Evolutionary conservation across 92 coral and sea anemone species (phyloP), one percentile per base, ranked within the genome.

Genomic region (Zoanthus solanderi): DNA sequence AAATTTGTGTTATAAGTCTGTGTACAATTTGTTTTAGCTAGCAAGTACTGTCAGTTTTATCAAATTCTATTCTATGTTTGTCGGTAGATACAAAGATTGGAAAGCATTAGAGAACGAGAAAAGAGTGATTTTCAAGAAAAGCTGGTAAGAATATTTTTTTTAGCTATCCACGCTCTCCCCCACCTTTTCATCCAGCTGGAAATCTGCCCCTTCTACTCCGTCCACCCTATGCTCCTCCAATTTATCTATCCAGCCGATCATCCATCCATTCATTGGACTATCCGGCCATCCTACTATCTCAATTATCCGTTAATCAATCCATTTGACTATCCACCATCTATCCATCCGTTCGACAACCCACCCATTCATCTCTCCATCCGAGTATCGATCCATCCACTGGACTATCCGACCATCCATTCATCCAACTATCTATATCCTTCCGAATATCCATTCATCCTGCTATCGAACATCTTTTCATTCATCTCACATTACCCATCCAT

Each of bases 91-190:
- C 87, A 76, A 82, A 91, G 92, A 54, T 68, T 95, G 32, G 98
- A 95, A 85, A 94, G 87, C 29, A 77, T 91, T 9, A 83, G 98
- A 84, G 90, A 87, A 50, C 89, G 85, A 18, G 98, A 95, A 71
- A 94, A 91, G 80, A 78, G 71, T 16, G 93, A 89, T 81, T 78
- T 95, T 69, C 94, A 95, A 72, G 88, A 90, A 53, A 92, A 92
- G 76, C 80, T 95, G 88, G 98, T 95, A 83, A 88, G 93, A 30
- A 15, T 23, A 30, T 31, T 54, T n/a, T 53, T 37, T 37, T 2
- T 37, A 37, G 0, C 42, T 37, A 37, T 4, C 42, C 42, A 37
- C 23, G 23, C 23, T 23, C 23, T 23, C 23, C 23, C 23, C 23
- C 23, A 23, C 23, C 12, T 7, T 52, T 52, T 1, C 57, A 52